Evolutionary conservation across 35 echinoderm and acorn worm genomes (phyloP).

Genomic region (Stichopus chloronotus): DNA sequence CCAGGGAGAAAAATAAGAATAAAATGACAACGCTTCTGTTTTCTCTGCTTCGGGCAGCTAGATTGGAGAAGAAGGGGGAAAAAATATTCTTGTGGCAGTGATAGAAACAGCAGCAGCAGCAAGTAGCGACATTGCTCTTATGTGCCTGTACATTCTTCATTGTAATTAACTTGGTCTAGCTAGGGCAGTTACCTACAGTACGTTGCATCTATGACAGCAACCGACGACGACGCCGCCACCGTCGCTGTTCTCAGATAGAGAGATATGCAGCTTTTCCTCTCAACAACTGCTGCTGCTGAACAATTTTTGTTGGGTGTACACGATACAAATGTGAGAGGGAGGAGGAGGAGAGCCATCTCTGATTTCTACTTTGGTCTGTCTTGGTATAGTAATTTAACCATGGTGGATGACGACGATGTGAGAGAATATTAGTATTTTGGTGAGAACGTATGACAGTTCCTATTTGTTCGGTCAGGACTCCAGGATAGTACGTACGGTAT

Average conservation of each 20-base stretch:
- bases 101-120: neutral
- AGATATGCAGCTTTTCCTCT: no score
- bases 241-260: no score
- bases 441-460: neutral
- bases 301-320: neutral
- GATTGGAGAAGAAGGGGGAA: neutral
- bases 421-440: neutral
- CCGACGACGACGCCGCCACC: no score
- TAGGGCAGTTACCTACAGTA: slow-evolving; percentile 38
- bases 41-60: slow-evolving; percentile 26
- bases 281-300: neutral
- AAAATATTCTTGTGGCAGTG: neutral
- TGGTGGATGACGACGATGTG: neutral
- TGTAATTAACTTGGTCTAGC: slow-evolving; percentile 37
- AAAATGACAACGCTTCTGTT: neutral
- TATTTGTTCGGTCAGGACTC: neutral
- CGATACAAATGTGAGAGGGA: neutral
- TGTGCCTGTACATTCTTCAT: neutral
- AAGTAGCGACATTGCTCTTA: neutral
- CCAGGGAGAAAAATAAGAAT: no score
- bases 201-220: neutral
- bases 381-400: neutral
- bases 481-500: neutral
- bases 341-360: neutral
- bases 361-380: neutral